These are phyloP conservation scores for Protobothrops flavoviridis DNA, from an alignment of 2,113 vertebrate genomes.

Conservation along the genomic window DNA sequence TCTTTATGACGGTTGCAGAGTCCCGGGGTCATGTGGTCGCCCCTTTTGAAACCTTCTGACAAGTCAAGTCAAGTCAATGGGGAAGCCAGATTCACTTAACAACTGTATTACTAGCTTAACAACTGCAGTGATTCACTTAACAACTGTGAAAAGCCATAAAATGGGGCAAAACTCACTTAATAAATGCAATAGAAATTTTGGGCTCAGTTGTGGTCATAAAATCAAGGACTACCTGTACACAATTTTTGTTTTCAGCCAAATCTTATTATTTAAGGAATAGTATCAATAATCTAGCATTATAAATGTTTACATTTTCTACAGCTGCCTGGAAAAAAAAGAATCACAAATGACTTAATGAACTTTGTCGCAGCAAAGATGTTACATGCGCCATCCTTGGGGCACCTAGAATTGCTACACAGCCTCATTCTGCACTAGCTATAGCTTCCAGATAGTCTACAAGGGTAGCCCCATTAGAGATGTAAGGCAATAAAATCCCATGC, in stretches of 20 bases:
- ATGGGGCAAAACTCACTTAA: neutral
- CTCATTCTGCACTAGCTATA: neutral
- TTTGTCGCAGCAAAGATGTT: slow-evolving; percentile 5
- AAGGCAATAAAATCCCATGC: neutral
- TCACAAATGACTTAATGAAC: neutral
- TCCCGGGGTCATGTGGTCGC: neutral
- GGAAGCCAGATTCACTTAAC: neutral
- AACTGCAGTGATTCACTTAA: neutral
- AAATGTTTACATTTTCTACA: slow-evolving; percentile 34
- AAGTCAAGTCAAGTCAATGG: neutral
- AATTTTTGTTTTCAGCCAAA: slow-evolving; percentile 23
- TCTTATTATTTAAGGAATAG: slow-evolving; percentile 40
- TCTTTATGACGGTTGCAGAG: neutral
- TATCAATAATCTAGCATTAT: slow-evolving; percentile 39
- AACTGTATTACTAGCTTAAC: neutral
- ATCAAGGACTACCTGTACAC: neutral
- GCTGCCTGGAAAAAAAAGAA: slow-evolving; percentile 20
- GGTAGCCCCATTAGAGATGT: neutral
- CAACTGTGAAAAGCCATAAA: neutral
- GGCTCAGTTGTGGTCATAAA: neutral
- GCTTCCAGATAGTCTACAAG: neutral
- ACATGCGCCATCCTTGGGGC: no score
- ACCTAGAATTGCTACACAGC: no score
- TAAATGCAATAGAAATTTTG: neutral
- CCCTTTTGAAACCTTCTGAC: neutral